phyloP scores from a whole-genome alignment of 2,113 vertebrate genomes.

The Mungos mungo region DNA sequence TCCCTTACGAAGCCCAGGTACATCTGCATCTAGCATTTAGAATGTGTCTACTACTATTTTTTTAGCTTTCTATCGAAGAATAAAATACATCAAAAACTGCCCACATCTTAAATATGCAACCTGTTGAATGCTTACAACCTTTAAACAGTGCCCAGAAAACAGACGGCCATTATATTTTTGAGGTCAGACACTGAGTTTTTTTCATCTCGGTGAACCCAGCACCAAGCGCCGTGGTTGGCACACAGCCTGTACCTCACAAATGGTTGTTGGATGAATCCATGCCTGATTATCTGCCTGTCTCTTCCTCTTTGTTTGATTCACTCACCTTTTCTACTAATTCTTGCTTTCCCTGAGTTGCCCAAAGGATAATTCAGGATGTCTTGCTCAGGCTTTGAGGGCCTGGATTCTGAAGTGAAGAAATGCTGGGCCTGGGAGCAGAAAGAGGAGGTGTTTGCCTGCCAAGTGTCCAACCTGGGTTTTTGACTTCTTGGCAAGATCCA shows the following conservation, averaged over 20 bases:
- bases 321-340: not conserved
- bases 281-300: not conserved
- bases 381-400: not conserved
- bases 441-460: not conserved
- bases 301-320: not conserved
- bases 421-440: not conserved
- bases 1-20: not conserved
- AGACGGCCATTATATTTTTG: not conserved
- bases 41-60: not conserved
- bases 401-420: not conserved
- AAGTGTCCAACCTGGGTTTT: not conserved
- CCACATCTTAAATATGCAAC: not conserved
- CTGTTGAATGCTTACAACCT: not conserved
- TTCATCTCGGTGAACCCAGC: not conserved
- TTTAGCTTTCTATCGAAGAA: not conserved
- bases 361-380: not conserved
- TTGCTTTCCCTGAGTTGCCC: not conserved
- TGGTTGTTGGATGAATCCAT: not conserved
- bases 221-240: not conserved
- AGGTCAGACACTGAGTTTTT: not conserved
- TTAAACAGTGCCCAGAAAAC: not conserved
- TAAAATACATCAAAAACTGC: not conserved
- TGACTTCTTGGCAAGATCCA: not conserved
- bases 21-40: not conserved
- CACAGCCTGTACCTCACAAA: not conserved